Evolutionary conservation across 2,888 invertebrate genomes (phyloP), one percentile per base, ranked within the genome.

Genomic region (Laothoe populi): DNA sequence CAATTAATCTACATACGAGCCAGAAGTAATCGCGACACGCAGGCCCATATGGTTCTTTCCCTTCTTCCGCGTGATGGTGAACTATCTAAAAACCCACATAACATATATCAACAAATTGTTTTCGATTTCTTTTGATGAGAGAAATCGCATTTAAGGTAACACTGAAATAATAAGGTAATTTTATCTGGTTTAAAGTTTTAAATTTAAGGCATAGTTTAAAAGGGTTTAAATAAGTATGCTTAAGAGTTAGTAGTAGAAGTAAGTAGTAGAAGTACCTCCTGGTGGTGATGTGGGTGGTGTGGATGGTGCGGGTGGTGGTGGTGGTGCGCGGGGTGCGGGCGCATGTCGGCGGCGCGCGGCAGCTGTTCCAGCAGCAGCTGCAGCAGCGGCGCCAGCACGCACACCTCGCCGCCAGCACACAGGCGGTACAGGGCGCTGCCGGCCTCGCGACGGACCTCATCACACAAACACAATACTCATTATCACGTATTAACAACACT

Each of bases 11-110:
- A 69, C 98, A 97, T 13, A 98, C 94, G 3, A 98, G 93, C 98
- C 98, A 98, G 85, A 98, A 98, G 86, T 98, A 99, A 83, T 99
- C 98, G 7, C 98, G 93, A 80, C 98, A 98, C 0, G 98, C 98
- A 0, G 98, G 98, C 0, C 98, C 98, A 80, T 98, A 98, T 0
- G 98, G 97, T 79, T 98, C 98, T 81, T 98, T 98, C n/a, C 97
- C 97, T 81, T 96, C 96, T 74, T 96, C 96, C 0, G 94, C 81
- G 35, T 94, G 94, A 53, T 95, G 94, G 62, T 95, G 95, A 10
- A 93, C 89, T 58, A 90, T 93, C 91, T 94, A 77, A 8, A 70
- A 69, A 63, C 64, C 66, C 60, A 53, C 19, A 63, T 59, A 26
- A 26, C 24, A 13, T 42, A 0, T 24, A 26, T 10, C 1, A 23